Conservation (phyloP, 2,888 invertebrate genomes). For the Geophilus truncorum region DNA sequence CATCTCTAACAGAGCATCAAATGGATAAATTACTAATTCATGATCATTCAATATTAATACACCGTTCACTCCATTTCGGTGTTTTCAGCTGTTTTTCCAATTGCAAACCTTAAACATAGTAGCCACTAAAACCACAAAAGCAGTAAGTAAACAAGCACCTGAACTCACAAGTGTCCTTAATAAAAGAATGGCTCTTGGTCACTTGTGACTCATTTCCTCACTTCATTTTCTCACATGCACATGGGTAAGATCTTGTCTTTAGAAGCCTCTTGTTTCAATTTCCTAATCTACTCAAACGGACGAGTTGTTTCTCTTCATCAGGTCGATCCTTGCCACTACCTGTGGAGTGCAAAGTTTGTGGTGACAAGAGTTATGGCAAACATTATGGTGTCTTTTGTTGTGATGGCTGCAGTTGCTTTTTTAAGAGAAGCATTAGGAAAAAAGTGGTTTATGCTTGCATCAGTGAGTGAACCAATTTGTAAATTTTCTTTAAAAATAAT, state of each 20-base stretch:
- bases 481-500: neutral
- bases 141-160: neutral
- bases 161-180: neutral
- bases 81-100: neutral
- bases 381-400: conserved; percentile 80
- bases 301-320: conserved; percentile 39
- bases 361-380: conserved; percentile 75
- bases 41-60: neutral
- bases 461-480: conserved; percentile 53
- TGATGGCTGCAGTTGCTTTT: conserved; percentile 85
- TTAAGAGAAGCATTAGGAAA: conserved; percentile 73
- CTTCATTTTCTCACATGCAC: neutral
- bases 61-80: neutral
- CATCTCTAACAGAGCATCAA: neutral
- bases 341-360: conserved; percentile 70
- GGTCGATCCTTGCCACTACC: conserved; percentile 59
- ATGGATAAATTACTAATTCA: neutral
- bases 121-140: neutral
- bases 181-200: neutral
- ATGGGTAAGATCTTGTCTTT: neutral
- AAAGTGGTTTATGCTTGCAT: conserved; percentile 71
- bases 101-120: neutral
- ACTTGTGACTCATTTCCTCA: neutral
- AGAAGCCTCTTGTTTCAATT: neutral
- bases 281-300: neutral